These are phyloP conservation scores for Chlorodrepanis virens DNA, from an alignment of 2,113 vertebrate species.

Conservation along the genomic window DNA sequence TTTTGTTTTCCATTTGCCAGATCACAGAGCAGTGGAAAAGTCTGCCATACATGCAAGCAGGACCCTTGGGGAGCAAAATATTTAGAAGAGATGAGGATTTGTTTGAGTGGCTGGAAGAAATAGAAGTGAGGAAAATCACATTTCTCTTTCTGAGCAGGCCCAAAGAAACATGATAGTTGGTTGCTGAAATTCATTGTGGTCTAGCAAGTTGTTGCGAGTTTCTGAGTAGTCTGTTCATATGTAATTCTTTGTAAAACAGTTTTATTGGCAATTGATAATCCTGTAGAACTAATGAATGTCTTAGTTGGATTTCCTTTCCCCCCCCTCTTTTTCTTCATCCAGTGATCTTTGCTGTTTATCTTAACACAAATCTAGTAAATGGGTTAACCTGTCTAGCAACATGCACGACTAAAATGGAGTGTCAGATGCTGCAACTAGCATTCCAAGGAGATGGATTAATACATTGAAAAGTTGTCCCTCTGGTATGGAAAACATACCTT, in stretches of 20 bases:
- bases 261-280: not conserved
- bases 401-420: not conserved
- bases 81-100: not conserved
- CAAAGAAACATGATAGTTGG: not conserved
- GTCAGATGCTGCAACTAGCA: not conserved
- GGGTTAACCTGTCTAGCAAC: not conserved
- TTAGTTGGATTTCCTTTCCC: not conserved
- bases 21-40: not conserved
- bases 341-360: not conserved
- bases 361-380: not conserved
- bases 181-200: slow-evolving; percentile 20
- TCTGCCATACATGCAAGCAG: not conserved
- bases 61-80: not conserved
- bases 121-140: not conserved
- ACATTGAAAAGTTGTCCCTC: not conserved
- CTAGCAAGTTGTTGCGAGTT: slow-evolving; percentile 25
- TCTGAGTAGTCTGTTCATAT: not conserved
- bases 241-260: not conserved
- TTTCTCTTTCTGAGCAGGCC: slow-evolving; percentile 35
- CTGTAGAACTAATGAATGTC: slow-evolving; percentile 3
- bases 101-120: slow-evolving; percentile 1
- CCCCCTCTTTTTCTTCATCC: not conserved
- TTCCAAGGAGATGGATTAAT: not conserved
- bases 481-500: not conserved
- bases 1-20: not conserved